Base-by-base conservation (phyloP, 2,113 vertebrate species). In the Sterna hirundo region DNA sequence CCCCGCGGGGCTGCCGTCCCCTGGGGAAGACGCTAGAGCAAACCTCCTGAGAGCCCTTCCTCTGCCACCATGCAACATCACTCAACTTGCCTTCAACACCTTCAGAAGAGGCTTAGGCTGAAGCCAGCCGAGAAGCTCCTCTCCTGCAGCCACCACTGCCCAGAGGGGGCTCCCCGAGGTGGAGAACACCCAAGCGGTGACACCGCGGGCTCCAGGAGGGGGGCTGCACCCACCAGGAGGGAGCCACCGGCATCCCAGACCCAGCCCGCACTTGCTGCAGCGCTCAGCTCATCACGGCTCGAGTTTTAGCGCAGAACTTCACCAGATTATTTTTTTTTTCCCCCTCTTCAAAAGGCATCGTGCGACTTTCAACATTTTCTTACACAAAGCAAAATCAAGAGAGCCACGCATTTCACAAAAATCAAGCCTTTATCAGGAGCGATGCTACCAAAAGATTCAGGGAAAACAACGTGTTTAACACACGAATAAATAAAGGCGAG, bases 141-240 rank as follows among this genome's bases (percentile, higher is more conserved):
- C 21, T 49, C 11, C 2, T 1, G 3, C 65, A 85, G 75, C 23
- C 89, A 18, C 22, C 0, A 2, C 64, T 65, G 46, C 69, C 51
- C 77, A 32, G 6, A 60, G 58, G 16, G 34, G 51, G 18, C 1
- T 70, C 40, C 66, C 32, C 0, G 0, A 58, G 40, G 74, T 15
- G 77, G 44, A n/a, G 42, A 61, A 46, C 0, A 2, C 9, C 22
- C 70, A 12, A 9, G 51, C 0, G 4, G n/a, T 5, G 52, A 22
- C 62, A 6, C 55, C 10, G 44, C 2, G 4, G 54, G 42, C 80
- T 30, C 22, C 76, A 8, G 55, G 46, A 52, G 4, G 2, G 4
- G 40, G 60, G 44, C 71, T 36, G 38, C 4, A 34, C 29, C 47
- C 77, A 23, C 6, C 11, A 0, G 21, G 5, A 1, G 16, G 57